These are phyloP conservation scores for Hippolais icterina DNA, from an alignment of 2,113 vertebrate species.

Conservation along the genomic window DNA sequence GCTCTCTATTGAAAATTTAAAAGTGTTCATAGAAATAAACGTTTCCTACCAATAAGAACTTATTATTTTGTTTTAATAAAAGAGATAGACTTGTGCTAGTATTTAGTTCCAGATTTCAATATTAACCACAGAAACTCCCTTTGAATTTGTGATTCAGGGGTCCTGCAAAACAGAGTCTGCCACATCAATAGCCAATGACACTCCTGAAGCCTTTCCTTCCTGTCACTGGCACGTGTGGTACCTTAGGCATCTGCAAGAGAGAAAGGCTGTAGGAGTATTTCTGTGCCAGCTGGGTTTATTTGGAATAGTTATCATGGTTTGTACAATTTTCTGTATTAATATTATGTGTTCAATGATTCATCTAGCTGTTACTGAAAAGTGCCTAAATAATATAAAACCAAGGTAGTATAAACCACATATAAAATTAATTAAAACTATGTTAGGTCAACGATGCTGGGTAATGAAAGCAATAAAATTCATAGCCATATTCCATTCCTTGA, in stretches of 20 bases:
- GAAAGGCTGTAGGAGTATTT: neutral
- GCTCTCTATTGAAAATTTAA: neutral
- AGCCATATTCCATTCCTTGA: neutral
- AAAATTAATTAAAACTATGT: neutral
- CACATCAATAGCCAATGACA: neutral
- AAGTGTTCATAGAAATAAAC: neutral
- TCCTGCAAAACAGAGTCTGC: neutral
- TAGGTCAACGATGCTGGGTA: neutral
- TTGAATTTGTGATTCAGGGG: neutral
- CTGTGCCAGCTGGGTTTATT: neutral
- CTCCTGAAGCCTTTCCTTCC: neutral
- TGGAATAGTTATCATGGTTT: neutral
- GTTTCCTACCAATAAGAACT: neutral
- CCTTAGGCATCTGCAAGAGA: neutral
- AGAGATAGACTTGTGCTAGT: neutral
- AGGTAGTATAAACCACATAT: neutral
- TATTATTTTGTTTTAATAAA: neutral
- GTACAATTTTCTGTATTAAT: neutral
- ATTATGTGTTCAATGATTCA: neutral
- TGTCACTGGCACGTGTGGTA: neutral
- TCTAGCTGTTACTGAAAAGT: neutral
- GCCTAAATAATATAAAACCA: neutral
- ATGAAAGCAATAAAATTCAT: constrained; percentile 1
- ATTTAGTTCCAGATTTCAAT: neutral
- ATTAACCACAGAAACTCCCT: neutral